phyloP scores from a whole-genome alignment of 2,113 vertebrate genomes.

The Rousettus leschenaultii region DNA sequence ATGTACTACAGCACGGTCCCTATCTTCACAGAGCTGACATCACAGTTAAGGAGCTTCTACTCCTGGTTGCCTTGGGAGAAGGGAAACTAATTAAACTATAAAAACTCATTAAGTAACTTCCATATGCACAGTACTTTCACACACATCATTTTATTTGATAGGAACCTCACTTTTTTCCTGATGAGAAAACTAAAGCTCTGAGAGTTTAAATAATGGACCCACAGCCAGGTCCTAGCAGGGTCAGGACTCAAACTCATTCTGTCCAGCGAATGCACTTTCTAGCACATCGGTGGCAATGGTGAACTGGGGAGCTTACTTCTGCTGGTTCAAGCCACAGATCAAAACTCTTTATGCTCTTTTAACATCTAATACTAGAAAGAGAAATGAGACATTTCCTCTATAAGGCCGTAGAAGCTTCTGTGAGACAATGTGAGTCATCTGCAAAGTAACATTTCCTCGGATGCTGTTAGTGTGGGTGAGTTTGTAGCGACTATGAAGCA shows the following conservation, averaged over 20 bases:
- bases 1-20: accelerated
- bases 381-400: background rate
- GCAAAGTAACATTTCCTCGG: background rate
- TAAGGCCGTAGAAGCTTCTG: background rate
- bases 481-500: background rate
- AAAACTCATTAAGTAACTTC: background rate
- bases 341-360: conserved; percentile 1
- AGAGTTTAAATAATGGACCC: background rate
- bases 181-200: background rate
- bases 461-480: conserved; percentile 17
- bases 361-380: background rate
- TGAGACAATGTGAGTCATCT: background rate
- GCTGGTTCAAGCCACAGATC: background rate
- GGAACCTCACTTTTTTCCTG: background rate
- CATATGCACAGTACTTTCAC: background rate
- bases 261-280: background rate
- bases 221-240: background rate
- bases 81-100: background rate
- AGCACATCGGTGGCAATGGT: accelerated
- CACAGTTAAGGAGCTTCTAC: background rate
- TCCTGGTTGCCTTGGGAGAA: background rate
- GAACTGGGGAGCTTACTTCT: background rate
- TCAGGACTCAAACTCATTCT: background rate
- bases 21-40: background rate
- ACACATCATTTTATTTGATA: background rate